Evolutionary conservation across 1,140 invertebrate genomes (phyloP), one percentile per base, ranked within the genome.

Genomic region (Thalassaphorura encarpata): DNA sequence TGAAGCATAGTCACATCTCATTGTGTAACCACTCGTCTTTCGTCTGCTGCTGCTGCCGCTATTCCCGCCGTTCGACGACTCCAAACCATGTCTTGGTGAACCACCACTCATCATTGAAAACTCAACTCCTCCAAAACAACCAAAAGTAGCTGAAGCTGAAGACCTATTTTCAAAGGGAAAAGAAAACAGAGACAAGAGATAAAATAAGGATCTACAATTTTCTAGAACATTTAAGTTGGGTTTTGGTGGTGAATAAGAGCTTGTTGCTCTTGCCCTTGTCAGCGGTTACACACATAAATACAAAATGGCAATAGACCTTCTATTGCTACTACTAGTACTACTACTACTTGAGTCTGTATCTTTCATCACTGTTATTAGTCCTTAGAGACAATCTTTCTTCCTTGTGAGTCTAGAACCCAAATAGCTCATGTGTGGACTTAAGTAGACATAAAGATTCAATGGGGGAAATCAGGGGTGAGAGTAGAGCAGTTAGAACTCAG

Each of bases 321-420:
- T 36, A 11, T 36, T 36, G 8, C n/a, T 36, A 11, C 33, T 36
- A 11, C 8, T 36, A 36, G 33, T n/a, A 36, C 33, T 36, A 8
- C 8, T 36, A 11, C 16, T 13, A 52, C 18, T 41, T 41, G 21
- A 23, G 39, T 39, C 33, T 51, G 43, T 57, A 61, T 61, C 59
- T 57, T 41, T 61, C 59, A 61, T 61, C 58, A 52, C 23, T 45
- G 51, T 54, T 57, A 61, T 61, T 53, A 41, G 26, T 57, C 55
- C 47, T 46, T 51, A 27, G 59, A 54, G 59, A 61, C 15, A n/a
- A n/a, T n/a, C n/a, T n/a, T n/a, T n/a, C n/a, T n/a, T n/a, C n/a
- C n/a, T n/a, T n/a, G n/a, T n/a, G n/a, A n/a, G n/a, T n/a, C n/a
- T n/a, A n/a, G n/a, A n/a, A n/a, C n/a, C n/a, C n/a, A n/a, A n/a